Evolutionary conservation across 2,797 vertebrate species (phyloP), one percentile per base, ranked within the genome.

Genomic region (Lophotriccus pileatus): DNA sequence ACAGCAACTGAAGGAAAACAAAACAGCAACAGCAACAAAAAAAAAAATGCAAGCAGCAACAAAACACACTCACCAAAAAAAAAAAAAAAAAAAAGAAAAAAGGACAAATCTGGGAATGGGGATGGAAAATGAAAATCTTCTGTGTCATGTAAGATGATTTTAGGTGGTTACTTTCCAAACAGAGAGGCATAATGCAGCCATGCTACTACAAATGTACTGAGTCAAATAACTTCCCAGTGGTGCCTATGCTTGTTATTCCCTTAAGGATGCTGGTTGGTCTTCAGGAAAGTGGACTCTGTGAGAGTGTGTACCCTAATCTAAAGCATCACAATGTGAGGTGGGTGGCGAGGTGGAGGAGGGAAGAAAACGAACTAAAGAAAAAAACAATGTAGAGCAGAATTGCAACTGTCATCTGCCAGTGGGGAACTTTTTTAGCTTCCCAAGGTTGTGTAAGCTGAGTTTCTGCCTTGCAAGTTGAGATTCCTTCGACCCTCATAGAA

Each of bases 191-290:
- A 49, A 36, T 53, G 25, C 83, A 87, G 58, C 41, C 36, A 30
- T 73, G 17, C 52, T 91, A 64, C 91, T 91, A 75, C 64, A 66
- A 89, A 84, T 9, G 43, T 70, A 55, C n/a, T 7, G 41, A 93
- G 59, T 84, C 32, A 55, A 36, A 11, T 50, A 56, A 59, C 25
- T 92, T 56, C 76, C 21, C 50, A 41, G 18, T 34, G 34, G 11
- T 75, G 41, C 19, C n/a, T 34, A 1, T 30, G 30, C 67, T 93
- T 50, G 79, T 94, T 80, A 49, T 82, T 85, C 49, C 44, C 21
- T 39, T 34, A 21, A 77, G 59, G 53, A 37, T 93, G 12, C 28
- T 19, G 9, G 28, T 60, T 93, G 36, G 41, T 86, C 10, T 47
- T n/a, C 0, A 0, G 27, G n/a, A 58, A 83, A 58, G 11, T 1